Base-by-base conservation (phyloP, 2,888 invertebrate species). In the Endomychus coccineus region DNA sequence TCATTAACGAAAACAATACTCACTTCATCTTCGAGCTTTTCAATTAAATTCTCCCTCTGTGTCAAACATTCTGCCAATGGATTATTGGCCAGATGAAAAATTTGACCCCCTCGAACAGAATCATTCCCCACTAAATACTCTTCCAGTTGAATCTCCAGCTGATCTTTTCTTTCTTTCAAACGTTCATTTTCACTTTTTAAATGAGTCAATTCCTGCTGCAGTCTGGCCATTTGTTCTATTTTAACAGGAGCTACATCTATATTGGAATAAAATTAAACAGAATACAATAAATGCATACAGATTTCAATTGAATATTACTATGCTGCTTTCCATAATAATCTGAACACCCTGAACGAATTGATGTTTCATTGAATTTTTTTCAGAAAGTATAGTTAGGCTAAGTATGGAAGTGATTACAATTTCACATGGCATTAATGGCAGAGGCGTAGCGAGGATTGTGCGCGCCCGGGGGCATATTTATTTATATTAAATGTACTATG, bases 51-150 rank as follows among this genome's bases (percentile, higher is more conserved):
- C 38, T 78, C 77, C 7, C 78, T 70, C 54, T 78, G 72, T 41
- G 77, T 73, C 33, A 80, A 73, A 0, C 81, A 82, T 43, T 77
- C 71, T 0, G 78, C 70, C 0, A 83, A 73, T 0, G 89, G 89
- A 65, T 90, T 90, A 47, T 80, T 74, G 6, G 71, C 70, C 27
- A 78, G 66, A 55, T 86, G 85, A 2, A 84, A 61, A 23, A 83
- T 58, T 31, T 57, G 50, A 5, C 60, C 64, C 12, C 57, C 59
- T 39, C 52, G 58, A 0, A 65, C 48, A 9, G 50, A 66, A 62
- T 66, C 65, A 12, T 60, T 51, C 4, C 62, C 66, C 3, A 56
- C 54, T 11, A 58, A 37, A 22, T 55, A 50, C 64, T 71, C 40
- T 48, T 86, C 84, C 17, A 87, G 55, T 52, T 84, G 78, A 25